Percentiles rank a stretch among this genome's conserved stretches.
phyloP scores from a whole-genome alignment of 35 echinoderm and acorn worm species.

The Ophioderma brevispina region DNA sequence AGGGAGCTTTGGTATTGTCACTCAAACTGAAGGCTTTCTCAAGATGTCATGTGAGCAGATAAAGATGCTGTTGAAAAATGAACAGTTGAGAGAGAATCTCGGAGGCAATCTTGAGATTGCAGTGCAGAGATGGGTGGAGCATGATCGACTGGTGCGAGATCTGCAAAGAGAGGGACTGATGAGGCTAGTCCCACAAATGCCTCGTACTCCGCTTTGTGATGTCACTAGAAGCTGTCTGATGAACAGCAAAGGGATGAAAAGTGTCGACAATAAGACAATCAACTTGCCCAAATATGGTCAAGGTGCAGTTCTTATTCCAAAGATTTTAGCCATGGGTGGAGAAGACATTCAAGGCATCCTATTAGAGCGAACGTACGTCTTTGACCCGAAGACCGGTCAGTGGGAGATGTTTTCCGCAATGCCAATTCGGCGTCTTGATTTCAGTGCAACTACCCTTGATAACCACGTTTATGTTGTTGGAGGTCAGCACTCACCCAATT shows the following conservation, averaged over 20 bases:
- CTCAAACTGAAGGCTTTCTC: not conserved
- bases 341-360: conserved; percentile 58
- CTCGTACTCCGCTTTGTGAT: conserved; percentile 18
- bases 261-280: not conserved
- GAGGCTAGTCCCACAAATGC: conserved; percentile 1
- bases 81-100: not conserved
- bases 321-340: conserved; percentile 54
- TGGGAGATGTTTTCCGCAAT: conserved; percentile 32
- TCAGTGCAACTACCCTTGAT: conserved; percentile 37
- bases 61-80: not conserved
- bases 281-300: conserved; percentile 18
- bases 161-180: not conserved
- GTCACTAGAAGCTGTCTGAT: not conserved
- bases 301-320: conserved; percentile 1
- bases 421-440: conserved; percentile 71
- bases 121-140: conserved; percentile 15
- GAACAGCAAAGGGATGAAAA: not conserved
- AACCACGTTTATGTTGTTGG: conserved; percentile 83
- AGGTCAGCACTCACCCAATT: conserved; percentile 76
- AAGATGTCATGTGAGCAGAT: not conserved
- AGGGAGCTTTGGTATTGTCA: conserved; percentile 16
- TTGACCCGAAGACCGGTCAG: conserved; percentile 42
- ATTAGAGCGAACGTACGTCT: conserved; percentile 38
- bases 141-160: not conserved
- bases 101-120: not conserved